Evolutionary conservation across 2,797 vertebrate genomes (phyloP).

Genomic region (Chrosomus eos): DNA sequence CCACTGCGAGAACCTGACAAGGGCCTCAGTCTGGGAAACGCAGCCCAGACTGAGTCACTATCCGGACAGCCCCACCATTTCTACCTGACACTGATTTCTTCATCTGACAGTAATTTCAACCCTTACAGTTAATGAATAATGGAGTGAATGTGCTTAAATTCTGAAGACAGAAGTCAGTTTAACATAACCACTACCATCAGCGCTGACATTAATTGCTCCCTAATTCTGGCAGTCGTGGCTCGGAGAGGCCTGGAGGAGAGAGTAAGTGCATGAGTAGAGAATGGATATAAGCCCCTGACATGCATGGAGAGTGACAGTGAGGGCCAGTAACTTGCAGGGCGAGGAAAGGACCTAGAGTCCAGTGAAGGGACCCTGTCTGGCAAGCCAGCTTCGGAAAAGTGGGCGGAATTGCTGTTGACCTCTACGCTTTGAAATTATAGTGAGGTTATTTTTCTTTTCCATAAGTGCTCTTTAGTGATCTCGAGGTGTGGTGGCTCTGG

Average conservation of each 20-base stretch:
- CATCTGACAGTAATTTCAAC: conserved; percentile 75
- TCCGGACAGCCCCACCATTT: conserved; percentile 59
- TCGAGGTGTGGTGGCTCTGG: conserved; percentile 32
- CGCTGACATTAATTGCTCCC: conserved; percentile 75
- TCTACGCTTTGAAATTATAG: conserved; percentile 57
- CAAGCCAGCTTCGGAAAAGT: conserved; percentile 55
- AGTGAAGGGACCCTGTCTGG: conserved; percentile 31
- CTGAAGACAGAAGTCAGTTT: conserved; percentile 74
- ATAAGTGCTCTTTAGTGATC: conserved; percentile 40
- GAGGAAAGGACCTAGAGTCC: conserved; percentile 19
- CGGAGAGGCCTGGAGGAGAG: conserved; percentile 58
- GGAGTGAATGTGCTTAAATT: conserved; percentile 73
- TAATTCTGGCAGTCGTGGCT: conserved; percentile 70
- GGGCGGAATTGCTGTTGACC: conserved; percentile 61
- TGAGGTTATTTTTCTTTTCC: conserved; percentile 43
- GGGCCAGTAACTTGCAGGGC: conserved; percentile 46
- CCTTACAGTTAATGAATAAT: conserved; percentile 74
- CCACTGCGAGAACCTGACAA: conserved; percentile 21
- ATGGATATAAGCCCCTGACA: conserved; percentile 62
- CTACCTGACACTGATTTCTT: conserved; percentile 73
- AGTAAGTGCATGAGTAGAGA: conserved; percentile 60
- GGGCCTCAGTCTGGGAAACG: conserved; percentile 53
- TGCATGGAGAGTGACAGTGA: conserved; percentile 54
- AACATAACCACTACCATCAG: conserved; percentile 74
- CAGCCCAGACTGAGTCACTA: conserved; percentile 47